A percentile compares a stretch with the other conserved stretches of the same genome.
Evolutionary conservation across 2,797 vertebrate species (phyloP).

Genomic region (Meriones psammophilus): DNA sequence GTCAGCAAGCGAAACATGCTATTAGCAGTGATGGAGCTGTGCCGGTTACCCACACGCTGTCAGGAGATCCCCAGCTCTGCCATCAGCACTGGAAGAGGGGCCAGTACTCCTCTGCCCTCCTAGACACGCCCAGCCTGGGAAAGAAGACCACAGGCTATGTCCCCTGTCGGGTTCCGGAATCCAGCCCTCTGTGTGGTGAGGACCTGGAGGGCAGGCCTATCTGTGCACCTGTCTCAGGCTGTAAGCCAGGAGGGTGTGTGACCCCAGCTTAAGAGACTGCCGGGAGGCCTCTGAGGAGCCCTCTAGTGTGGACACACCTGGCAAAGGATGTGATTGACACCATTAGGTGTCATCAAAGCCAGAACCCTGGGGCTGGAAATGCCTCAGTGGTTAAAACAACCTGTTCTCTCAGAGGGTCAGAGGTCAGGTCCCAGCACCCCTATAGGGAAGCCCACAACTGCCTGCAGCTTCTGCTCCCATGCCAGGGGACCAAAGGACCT

Average conservation of each 20-base stretch:
- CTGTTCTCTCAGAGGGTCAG: neutral
- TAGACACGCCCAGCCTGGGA: neutral
- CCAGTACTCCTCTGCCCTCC: neutral
- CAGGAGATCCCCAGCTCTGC: neutral
- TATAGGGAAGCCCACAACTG: neutral
- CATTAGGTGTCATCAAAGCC: neutral
- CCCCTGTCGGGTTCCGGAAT: neutral
- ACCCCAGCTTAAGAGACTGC: neutral
- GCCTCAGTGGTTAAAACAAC: neutral
- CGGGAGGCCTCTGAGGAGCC: neutral
- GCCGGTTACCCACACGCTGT: conserved; percentile 52
- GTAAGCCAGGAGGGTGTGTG: neutral
- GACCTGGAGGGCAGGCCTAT: neutral
- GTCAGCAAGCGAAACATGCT: conserved; percentile 69
- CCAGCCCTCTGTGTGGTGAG: neutral
- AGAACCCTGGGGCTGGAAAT: neutral
- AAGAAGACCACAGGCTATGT: neutral
- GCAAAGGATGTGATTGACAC: neutral
- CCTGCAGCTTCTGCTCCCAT: neutral
- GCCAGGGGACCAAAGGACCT: neutral
- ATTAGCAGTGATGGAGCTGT: conserved; percentile 76
- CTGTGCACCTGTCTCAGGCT: neutral
- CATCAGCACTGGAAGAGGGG: neutral
- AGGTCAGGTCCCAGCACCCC: neutral
- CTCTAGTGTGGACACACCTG: neutral